These are phyloP conservation scores for Cephalopachus bancanus DNA, from an alignment of 2,797 vertebrate genomes.

Conservation along the genomic window DNA sequence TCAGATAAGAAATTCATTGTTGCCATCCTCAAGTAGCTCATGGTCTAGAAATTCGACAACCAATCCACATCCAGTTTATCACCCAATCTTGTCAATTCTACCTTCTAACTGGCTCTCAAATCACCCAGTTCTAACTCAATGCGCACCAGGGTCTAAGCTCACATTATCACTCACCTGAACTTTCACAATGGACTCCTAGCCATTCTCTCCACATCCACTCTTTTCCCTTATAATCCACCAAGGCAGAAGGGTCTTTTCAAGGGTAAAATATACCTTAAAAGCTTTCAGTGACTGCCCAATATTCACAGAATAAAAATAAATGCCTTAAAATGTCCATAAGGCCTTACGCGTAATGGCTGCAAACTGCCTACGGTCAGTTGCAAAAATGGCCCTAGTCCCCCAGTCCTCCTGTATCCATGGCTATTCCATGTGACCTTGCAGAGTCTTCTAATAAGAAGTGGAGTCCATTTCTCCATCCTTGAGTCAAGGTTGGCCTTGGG, in stretches of 20 bases:
- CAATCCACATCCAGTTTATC: not conserved
- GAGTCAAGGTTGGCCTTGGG: not conserved
- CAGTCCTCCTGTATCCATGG: not conserved
- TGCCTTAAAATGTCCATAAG: not conserved
- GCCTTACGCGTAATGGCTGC: not conserved
- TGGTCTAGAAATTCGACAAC: not conserved
- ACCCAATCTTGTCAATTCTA: conserved; percentile 2
- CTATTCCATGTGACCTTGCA: not conserved
- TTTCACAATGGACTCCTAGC: not conserved
- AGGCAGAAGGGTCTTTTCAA: conserved; percentile 17
- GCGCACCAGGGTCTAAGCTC: too few species aligned
- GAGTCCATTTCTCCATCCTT: not conserved
- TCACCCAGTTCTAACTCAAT: not conserved
- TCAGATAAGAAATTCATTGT: not conserved
- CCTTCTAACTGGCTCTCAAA: conserved; percentile 63
- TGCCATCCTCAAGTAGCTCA: not conserved
- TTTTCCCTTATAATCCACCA: not conserved
- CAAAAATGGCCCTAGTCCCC: not conserved
- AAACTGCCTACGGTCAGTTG: not conserved
- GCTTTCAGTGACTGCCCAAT: not conserved
- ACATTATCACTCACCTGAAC: not conserved
- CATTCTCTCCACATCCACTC: not conserved
- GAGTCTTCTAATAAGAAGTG: not conserved
- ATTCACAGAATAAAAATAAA: not conserved
- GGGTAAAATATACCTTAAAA: not conserved